A percentile compares a stretch with the other conserved stretches of the same genome.
These are phyloP conservation scores for Condylura cristata DNA, from an alignment of 2,113 vertebrate species.

Conservation along the genomic window DNA sequence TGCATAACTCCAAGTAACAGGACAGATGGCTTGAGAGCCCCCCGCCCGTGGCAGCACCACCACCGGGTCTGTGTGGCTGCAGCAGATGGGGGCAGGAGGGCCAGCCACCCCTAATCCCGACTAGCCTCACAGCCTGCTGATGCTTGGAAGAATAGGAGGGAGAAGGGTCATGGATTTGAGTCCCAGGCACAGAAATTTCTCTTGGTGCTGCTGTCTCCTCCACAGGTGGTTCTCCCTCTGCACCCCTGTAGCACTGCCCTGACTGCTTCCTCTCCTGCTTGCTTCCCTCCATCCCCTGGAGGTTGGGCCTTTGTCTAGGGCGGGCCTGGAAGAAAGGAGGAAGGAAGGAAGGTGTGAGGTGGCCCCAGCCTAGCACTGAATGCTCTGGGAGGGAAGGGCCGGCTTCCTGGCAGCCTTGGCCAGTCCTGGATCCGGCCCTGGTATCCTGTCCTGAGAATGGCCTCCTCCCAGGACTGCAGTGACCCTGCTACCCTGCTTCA, in stretches of 20 bases:
- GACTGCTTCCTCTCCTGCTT: neutral
- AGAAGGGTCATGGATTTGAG: neutral
- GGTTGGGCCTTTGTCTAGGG: neutral
- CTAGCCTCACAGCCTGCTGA: neutral
- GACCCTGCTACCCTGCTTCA: neutral
- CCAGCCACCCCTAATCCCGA: neutral
- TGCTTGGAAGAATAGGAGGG: neutral
- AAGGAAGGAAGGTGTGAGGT: constrained; percentile 73
- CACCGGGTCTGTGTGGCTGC: neutral
- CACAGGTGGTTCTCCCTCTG: constrained; percentile 25
- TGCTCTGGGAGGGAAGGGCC: constrained; percentile 71
- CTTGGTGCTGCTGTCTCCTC: neutral
- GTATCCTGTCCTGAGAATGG: constrained; percentile 78
- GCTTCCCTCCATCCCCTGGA: neutral
- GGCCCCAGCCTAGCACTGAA: constrained; percentile 45
- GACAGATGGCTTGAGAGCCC: neutral
- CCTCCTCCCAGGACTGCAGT: constrained; percentile 54
- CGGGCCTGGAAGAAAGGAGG: constrained; percentile 45
- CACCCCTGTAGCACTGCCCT: neutral
- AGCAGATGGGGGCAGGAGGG: constrained; percentile 39
- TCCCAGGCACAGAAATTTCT: neutral
- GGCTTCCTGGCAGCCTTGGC: constrained; percentile 73
- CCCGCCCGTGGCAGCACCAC: neutral
- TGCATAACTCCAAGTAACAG: neutral
- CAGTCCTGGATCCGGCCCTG: constrained; percentile 71